Evolutionary conservation across 35 echinoderm and acorn worm genomes (phyloP), one percentile per base, ranked within the genome.

Genomic region (Heliocidaris tuberculata): DNA sequence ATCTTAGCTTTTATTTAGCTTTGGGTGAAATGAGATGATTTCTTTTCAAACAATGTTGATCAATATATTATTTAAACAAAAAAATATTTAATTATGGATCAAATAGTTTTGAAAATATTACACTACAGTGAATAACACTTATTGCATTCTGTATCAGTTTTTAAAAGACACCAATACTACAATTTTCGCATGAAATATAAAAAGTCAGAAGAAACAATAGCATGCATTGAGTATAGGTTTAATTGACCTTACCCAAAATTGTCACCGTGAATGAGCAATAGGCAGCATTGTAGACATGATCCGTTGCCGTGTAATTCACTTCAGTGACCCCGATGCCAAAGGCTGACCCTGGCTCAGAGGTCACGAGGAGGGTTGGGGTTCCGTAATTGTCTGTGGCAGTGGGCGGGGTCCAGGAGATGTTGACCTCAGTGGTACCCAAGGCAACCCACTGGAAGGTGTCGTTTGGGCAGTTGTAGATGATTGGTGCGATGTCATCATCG

Each of bases 241-340:
- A 60, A 78, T 17, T 78, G 87, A 89, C 16, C 85, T 52, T 47
- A 95, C 94, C 85, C 50, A n/a, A 10, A 21, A 96, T 93, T 10
- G 95, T 96, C 47, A 96, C 85, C 11, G 49, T 35, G 56, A 96
- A 96, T 29, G 60, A 52, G 60, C 95, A 96, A 16, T 31, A 70
- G 31, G 92, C 95, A 2, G n/a, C 56, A 96, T 96, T 96, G 47
- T 87, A 49, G 13, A 85, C 48, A 30, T 85, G 27, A 91, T 96
- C 95, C 5, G 56, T 94, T 85, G 86, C 93, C 2, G 92, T 87
- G 50, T 94, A 94, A 30, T 85, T 93, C 30, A 95, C 95, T 13
- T 30, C 29, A 13, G 85, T 52, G 61, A 48, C 85, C n/a, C 95
- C 92, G 19, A 86, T 21, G 17, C 42, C 19, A 31, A 96, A 96